Evolutionary conservation across 2,113 vertebrate genomes (phyloP).

Genomic region (Nansenia antarctica): DNA sequence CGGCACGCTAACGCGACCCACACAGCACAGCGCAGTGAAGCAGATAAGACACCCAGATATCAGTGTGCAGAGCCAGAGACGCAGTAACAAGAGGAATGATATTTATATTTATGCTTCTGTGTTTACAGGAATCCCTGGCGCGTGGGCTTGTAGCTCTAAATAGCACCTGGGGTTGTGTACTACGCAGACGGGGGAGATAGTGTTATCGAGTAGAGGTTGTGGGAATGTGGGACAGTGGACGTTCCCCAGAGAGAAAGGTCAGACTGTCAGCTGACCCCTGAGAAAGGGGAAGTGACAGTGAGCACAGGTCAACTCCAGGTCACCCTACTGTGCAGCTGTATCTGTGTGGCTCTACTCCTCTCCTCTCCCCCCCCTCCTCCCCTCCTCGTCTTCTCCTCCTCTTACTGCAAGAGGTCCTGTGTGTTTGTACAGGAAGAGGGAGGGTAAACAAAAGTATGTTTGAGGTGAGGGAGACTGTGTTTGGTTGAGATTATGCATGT

Average conservation of each 20-base stretch:
- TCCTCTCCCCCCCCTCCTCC: too few relatives aligned
- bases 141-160: slow-evolving; percentile 32
- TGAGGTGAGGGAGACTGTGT: not conserved
- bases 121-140: slow-evolving; percentile 16
- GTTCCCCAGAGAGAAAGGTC: slow-evolving; percentile 30
- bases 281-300: slow-evolving; percentile 27
- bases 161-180: slow-evolving; percentile 27
- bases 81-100: not conserved
- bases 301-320: slow-evolving; percentile 25
- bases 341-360: too few relatives aligned
- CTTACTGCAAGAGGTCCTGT: not conserved
- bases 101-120: not conserved
- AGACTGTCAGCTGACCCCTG: slow-evolving; percentile 20
- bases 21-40: not conserved
- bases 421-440: not conserved
- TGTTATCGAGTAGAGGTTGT: slow-evolving; percentile 30
- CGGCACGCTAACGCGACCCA: too few relatives aligned
- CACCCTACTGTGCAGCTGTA: not conserved
- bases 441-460: not conserved
- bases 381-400: too few relatives aligned
- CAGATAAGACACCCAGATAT: not conserved
- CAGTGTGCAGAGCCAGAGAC: not conserved
- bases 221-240: slow-evolving; percentile 14
- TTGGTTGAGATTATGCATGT: not conserved
- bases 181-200: slow-evolving; percentile 9